A percentile compares a stretch with the other conserved stretches of the same genome.
Conservation (phyloP, 37 sponge, comb jelly and placozoan species). For the Aplysina aerophoba region DNA sequence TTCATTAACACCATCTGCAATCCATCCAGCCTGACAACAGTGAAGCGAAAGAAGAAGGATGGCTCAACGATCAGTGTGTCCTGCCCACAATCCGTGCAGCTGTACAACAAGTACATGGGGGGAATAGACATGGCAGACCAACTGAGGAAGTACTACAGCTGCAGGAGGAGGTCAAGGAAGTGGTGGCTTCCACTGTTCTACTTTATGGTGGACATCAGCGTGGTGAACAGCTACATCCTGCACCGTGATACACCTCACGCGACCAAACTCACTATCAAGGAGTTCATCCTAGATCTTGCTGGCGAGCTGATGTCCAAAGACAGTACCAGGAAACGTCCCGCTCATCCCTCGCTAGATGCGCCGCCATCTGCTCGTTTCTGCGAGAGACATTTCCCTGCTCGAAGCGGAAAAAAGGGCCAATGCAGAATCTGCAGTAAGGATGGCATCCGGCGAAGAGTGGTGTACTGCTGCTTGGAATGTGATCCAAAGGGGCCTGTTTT, state of each 20-base stretch:
- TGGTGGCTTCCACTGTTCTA: conserved; percentile 15
- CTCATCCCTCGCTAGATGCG: background rate
- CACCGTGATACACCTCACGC: background rate
- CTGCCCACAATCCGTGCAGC: conserved; percentile 17
- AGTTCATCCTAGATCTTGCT: background rate
- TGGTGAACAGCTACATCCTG: background rate
- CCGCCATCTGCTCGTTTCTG: background rate
- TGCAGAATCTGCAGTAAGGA: background rate
- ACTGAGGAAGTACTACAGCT: background rate
- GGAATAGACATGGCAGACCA: conserved; percentile 1
- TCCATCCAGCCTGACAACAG: background rate
- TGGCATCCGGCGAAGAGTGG: background rate
- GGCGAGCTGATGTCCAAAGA: background rate
- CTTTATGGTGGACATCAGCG: background rate
- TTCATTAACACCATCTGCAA: background rate
- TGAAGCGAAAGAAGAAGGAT: background rate
- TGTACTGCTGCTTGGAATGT: background rate
- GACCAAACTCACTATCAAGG: background rate
- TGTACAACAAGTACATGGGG: conserved; percentile 22
- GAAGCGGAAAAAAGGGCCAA: background rate
- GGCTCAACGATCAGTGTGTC: background rate
- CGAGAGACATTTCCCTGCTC: background rate
- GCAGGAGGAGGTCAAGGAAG: conserved; percentile 12
- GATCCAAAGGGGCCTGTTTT: background rate
- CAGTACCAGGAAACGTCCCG: background rate